Base-by-base conservation (phyloP, 2,113 vertebrate genomes). In the Cryptoleucopteryx plumbea region DNA sequence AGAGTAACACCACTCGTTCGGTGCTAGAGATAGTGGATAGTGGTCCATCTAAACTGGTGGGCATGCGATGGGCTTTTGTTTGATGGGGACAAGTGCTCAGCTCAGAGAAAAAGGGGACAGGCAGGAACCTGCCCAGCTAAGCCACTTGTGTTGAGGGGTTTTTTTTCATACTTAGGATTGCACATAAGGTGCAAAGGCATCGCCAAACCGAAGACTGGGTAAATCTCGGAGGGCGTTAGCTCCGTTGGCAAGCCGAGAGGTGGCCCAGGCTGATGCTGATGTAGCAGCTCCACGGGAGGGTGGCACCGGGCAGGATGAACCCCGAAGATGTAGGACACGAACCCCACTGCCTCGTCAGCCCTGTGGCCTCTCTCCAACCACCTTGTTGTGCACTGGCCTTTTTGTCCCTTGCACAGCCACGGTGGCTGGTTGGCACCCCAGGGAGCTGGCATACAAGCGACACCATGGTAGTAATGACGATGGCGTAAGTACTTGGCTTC, bases 361-460 rank as follows among this genome's bases (percentile, higher is more conserved):
- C 56, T n/a, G 34, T 40, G 43, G 67, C 45, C 34, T 58, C 58
- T 83, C 67, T 83, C 53, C 75, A 53, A 11, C 23, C 42, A 11
- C 40, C 16, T 42, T 26, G 48, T 15, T 9, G 1, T 6, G 21
- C 10, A 0, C 1, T 65, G 79, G 45, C 68, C 67, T 59, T 82
- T 82, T 55, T 45, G 55, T 91, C 55, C 67, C 68, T 91, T 10
- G 63, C 87, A 40, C 42, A 42, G 63, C 50, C 81, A 68, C 1
- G 0, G 48, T 42, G 11, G 78, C 68, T 32, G 10, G 38, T 16
- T 43, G 34, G 2, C 47, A 42, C 89, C 80, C 93, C 3, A 2
- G 80, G 72, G 83, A 92, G 61, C 93, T 93, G 89, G 93, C 95
- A 93, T 53, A 63, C 80, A 73, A 55, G 89, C 20, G 10, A 86